Evolutionary conservation across 2,797 vertebrate genomes (phyloP), one percentile per base, ranked within the genome.

Genomic region (Rhinella marina): DNA sequence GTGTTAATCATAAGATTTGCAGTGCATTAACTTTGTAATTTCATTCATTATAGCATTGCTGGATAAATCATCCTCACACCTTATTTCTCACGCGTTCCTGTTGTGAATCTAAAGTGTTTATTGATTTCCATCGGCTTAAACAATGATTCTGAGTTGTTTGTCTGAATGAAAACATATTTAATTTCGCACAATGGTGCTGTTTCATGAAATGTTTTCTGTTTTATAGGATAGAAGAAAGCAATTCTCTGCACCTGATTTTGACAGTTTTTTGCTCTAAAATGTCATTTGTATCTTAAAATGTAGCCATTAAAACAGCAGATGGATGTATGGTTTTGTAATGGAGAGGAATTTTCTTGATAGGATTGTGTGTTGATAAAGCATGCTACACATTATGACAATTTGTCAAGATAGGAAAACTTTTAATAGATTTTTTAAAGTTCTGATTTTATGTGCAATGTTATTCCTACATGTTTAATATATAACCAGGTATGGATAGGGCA

Each of bases 121-220:
- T 82, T 52, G 81, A 82, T 82, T 82, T 82, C 29, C 48, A 54
- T 70, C 25, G 25, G 23, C 48, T 83, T 72, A 68, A 68, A 23
- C 50, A 83, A 83, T 70, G 48, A 70, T 72, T 56, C 81, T 54
- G 64, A 83, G 32, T 41, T 66, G 80, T 81, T 81, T 81, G 23
- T 50, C 59, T 3, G 66, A 64, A 81, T 61, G 23, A 81, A 50
- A 81, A 64, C 57, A n/a, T 66, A 54, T 80, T 80, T 57, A 16
- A 13, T 17, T 66, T 81, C 61, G 52, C 79, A 64, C 32, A 62
- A 13, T 27, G 41, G 23, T 8, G 48, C 13, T 12, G n/a, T 61
- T 66, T 61, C 32, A 81, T 64, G 41, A 66, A 66, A 61, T 50
- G 16, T 64, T 61, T 81, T 81, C 41, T 50, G 2, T 10, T 61